Percentiles rank a stretch among this genome's conserved stretches.
These are phyloP conservation scores for Alouatta palliata DNA, from an alignment of 2,113 vertebrate genomes.

Conservation along the genomic window DNA sequence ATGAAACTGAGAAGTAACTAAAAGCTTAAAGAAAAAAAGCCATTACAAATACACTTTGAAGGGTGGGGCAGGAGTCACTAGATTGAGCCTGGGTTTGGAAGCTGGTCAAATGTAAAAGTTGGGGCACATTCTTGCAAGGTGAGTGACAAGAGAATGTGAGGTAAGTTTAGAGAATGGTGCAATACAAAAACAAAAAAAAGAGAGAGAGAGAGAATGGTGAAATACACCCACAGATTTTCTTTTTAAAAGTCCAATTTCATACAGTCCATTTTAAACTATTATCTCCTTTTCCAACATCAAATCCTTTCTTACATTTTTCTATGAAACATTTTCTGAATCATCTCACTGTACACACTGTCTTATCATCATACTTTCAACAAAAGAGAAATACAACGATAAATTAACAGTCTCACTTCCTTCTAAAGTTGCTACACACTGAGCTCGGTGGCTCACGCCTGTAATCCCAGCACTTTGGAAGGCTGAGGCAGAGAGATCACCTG, in stretches of 20 bases:
- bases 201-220: not conserved
- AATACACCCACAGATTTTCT: not conserved
- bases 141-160: not conserved
- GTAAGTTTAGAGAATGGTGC: not conserved
- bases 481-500: too few relatives aligned
- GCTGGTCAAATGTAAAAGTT: too few relatives aligned
- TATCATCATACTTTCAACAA: not conserved
- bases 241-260: not conserved
- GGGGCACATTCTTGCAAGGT: not conserved
- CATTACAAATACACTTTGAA: not conserved
- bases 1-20: not conserved
- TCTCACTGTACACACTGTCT: not conserved
- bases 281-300: not conserved
- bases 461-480: too few relatives aligned
- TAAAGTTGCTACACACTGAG: not conserved
- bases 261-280: not conserved
- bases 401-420: not conserved
- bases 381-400: conserved; percentile 18
- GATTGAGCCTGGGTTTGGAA: not conserved
- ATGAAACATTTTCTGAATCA: not conserved
- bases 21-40: not conserved
- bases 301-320: not conserved
- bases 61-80: not conserved
- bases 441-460: too few relatives aligned
- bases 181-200: too few relatives aligned